phyloP scores from a whole-genome alignment of 37 sponge, comb jelly and placozoan genomes.

The Cladorhizidae sp. region DNA sequence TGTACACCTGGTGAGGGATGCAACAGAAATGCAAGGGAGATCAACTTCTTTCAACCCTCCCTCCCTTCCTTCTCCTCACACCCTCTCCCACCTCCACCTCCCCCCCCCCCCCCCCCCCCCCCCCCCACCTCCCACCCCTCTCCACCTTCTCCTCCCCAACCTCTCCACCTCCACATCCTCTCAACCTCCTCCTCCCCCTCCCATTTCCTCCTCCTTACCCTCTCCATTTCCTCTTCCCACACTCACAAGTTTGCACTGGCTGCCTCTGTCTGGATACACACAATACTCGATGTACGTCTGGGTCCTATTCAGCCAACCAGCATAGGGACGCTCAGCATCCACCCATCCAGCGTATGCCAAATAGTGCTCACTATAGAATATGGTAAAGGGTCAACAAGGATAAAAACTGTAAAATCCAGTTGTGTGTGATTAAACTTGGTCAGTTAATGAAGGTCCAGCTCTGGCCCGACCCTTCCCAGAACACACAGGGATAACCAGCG shows the following conservation, averaged over 20 bases:
- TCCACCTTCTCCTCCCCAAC: too few species aligned
- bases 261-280: neutral
- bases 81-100: too few species aligned
- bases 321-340: constrained; percentile 12
- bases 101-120: too few species aligned
- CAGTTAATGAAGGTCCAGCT: neutral
- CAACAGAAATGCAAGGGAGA: neutral
- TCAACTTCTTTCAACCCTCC: too few species aligned
- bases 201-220: neutral
- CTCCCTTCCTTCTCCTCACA: too few species aligned
- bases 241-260: constrained; percentile 8
- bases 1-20: neutral
- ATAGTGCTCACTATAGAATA: constrained; percentile 43
- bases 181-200: neutral
- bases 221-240: neutral
- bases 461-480: neutral
- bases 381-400: neutral
- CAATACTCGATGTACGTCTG: constrained; percentile 43
- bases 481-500: neutral
- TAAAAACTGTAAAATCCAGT: neutral
- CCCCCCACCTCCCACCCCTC: too few species aligned
- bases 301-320: constrained; percentile 60
- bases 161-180: too few species aligned
- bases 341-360: constrained; percentile 59
- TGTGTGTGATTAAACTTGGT: neutral